These are phyloP conservation scores for Cephonodes hylas DNA, from an alignment of 2,888 invertebrate genomes.

Conservation along the genomic window DNA sequence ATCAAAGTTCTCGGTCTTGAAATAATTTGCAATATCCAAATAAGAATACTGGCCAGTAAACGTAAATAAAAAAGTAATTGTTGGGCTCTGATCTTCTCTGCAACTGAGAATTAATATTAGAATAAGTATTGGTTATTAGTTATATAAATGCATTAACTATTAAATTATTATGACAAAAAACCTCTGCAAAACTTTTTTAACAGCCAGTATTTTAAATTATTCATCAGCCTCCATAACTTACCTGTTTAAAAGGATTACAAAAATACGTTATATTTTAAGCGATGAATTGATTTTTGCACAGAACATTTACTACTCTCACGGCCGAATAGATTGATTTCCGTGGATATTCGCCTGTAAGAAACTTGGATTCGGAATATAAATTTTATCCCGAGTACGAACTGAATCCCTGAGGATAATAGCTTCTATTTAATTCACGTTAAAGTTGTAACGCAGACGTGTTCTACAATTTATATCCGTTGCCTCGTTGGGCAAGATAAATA, in stretches of 20 bases:
- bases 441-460: not conserved
- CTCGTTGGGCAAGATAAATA: not conserved
- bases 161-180: too few relatives aligned
- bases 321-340: not conserved
- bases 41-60: too few relatives aligned
- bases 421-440: slow-evolving; percentile 2
- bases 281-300: not conserved
- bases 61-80: too few relatives aligned
- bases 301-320: not conserved
- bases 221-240: too few relatives aligned
- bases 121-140: too few relatives aligned
- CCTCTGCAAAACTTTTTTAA: too few relatives aligned
- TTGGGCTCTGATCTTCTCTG: too few relatives aligned
- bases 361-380: not conserved
- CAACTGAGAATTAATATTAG: too few relatives aligned
- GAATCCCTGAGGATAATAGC: not conserved
- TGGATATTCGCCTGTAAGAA: not conserved
- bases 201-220: too few relatives aligned
- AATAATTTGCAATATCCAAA: too few relatives aligned
- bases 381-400: not conserved
- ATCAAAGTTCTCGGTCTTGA: not conserved
- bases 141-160: too few relatives aligned
- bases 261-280: not conserved
- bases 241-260: not conserved
- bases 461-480: not conserved